Base-by-base conservation (phyloP, 2,888 invertebrate genomes). In the Andrena minutula region DNA sequence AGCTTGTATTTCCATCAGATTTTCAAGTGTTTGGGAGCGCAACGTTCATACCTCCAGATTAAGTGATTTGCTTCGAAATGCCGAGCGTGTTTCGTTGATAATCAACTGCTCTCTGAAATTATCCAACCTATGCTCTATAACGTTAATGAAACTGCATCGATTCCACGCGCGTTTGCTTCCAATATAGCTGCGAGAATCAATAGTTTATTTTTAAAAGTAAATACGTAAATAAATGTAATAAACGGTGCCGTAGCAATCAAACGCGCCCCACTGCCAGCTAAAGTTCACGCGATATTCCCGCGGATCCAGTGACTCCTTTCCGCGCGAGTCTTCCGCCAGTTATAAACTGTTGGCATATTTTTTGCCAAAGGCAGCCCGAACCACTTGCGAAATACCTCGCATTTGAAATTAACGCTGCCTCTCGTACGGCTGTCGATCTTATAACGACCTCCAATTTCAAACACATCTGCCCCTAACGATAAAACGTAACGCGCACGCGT, bases 281-380 rank as follows among this genome's bases (percentile, higher is more conserved):
- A 64, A 41, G 26, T 65, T 28, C 47, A 1, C 47, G 64, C 26
- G 64, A 72, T 49, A 49, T 56, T 41, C 6, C 12, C 51, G 12
- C 8, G 51, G 41, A 30, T 47, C 10, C 30, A 51, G 16, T 12
- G 7, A 10, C 65, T 65, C 41, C 60, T 51, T 64, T 51, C 10
- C 73, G n/a, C 65, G 35, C 30, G 60, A 61, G n/a, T 77, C 65
- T 77, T 47, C 61, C 66, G 26, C 53, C 6, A 41, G 58, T 78
- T 78, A 74, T 68, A 47, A 61, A 78, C 77, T 68, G 71, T 74
- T 23, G 74, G 77, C 41, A 47, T 12, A 66, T 74, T 65, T 78
- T 78, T 74, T 68, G 16, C 53, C 77, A 78, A 78, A 78, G 53
- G 30, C 53, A 5, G 23, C 26, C 26, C 26, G 26, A 41, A 64